phyloP scores from a whole-genome alignment of 2,113 vertebrate genomes.

The Pipa parva region DNA sequence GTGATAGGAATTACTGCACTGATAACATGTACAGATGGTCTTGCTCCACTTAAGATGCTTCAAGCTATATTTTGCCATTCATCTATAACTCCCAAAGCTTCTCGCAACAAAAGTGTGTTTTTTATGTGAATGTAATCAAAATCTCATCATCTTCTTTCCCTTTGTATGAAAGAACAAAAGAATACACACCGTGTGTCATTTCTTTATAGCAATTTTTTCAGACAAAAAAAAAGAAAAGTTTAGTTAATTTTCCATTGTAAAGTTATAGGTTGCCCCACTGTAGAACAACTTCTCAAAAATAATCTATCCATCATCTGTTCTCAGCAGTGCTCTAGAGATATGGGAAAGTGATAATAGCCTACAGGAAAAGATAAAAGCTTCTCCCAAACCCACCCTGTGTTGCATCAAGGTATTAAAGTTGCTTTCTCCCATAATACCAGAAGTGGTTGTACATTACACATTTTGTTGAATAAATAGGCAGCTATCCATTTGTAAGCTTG shows the following conservation, averaged over 20 bases:
- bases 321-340: constrained; percentile 7
- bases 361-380: constrained; percentile 33
- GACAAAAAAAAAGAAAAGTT: neutral
- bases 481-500: no score
- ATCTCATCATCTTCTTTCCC: neutral
- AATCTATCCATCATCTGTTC: constrained; percentile 4
- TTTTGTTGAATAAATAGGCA: neutral
- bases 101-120: constrained; percentile 20
- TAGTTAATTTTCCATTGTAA: neutral
- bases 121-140: constrained; percentile 24
- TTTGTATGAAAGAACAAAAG: neutral
- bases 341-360: constrained; percentile 13
- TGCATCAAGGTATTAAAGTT: neutral
- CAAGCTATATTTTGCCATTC: constrained; percentile 36
- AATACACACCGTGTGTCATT: neutral
- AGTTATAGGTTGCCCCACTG: neutral
- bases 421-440: neutral
- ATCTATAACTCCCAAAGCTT: constrained; percentile 28
- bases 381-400: constrained; percentile 9
- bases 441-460: neutral
- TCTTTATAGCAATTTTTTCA: neutral
- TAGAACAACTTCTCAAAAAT: constrained; percentile 3
- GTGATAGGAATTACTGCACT: constrained; percentile 36
- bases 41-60: constrained; percentile 35
- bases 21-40: constrained; percentile 40